Conservation (phyloP, 2,113 vertebrate genomes). For the Megaptera novaeangliae region DNA sequence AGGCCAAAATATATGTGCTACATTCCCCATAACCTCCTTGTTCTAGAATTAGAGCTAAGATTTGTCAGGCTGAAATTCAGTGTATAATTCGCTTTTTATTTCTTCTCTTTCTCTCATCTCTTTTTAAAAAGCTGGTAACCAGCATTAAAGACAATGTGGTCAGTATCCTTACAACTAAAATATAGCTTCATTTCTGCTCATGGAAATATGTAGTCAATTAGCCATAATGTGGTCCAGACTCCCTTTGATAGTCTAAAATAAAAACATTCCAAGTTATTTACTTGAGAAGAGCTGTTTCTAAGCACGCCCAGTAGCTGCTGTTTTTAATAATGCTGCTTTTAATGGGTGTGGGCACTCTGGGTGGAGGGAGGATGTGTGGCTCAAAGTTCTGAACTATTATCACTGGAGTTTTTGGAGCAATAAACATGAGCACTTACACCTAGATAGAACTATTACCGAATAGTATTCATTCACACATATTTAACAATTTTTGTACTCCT, state of each 20-base stretch:
- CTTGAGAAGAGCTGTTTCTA: constrained; percentile 67
- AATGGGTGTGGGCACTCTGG: constrained; percentile 60
- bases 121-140: constrained; percentile 56
- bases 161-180: constrained; percentile 68
- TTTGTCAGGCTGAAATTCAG: constrained; percentile 26
- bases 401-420: constrained; percentile 11
- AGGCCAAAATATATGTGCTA: neutral
- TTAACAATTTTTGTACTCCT: neutral
- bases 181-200: constrained; percentile 67
- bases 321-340: constrained; percentile 73
- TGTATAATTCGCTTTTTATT: constrained; percentile 32
- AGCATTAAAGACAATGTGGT: constrained; percentile 65
- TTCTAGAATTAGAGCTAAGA: neutral
- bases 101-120: neutral
- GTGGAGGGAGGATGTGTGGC: neutral
- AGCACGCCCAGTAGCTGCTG: constrained; percentile 76
- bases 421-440: constrained; percentile 1
- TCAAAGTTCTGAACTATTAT: constrained; percentile 41
- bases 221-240: constrained; percentile 75
- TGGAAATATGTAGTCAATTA: constrained; percentile 76
- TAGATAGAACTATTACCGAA: neutral
- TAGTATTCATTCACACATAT: neutral
- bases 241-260: constrained; percentile 76
- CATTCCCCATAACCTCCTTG: neutral
- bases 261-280: constrained; percentile 78